These are phyloP conservation scores for Aphrocallistes beatrix DNA, from an alignment of 37 sponge, comb jelly and placozoan genomes.

Conservation along the genomic window DNA sequence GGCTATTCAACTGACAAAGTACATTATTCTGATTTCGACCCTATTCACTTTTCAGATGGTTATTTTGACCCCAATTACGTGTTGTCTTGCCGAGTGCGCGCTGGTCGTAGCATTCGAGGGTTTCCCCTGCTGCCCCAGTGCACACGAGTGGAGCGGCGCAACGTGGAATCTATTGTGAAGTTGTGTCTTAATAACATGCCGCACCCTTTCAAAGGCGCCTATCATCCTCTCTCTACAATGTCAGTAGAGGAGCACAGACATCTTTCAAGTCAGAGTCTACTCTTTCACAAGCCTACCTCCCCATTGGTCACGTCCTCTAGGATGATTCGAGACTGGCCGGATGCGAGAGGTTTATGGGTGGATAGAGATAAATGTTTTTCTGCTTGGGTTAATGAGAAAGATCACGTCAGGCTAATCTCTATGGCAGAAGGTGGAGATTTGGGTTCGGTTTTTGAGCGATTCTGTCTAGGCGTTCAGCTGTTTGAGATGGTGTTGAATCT, in stretches of 20 bases:
- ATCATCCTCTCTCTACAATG: conserved; percentile 57
- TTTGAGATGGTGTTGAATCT: conserved; percentile 41
- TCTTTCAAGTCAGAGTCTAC: conserved; percentile 51
- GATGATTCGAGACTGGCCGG: conserved; percentile 57
- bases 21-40: conserved; percentile 53
- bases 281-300: conserved; percentile 41
- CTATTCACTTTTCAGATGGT: conserved; percentile 28
- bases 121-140: conserved; percentile 41
- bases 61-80: conserved; percentile 41
- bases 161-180: conserved; percentile 38
- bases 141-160: conserved; percentile 43
- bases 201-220: conserved; percentile 38
- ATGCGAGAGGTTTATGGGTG: conserved; percentile 59
- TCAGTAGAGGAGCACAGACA: conserved; percentile 40
- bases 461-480: conserved; percentile 39
- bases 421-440: conserved; percentile 73
- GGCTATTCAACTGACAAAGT: conserved; percentile 28
- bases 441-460: conserved; percentile 44
- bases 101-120: conserved; percentile 48
- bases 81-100: conserved; percentile 44
- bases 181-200: conserved; percentile 32
- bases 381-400: conserved; percentile 82
- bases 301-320: conserved; percentile 36
- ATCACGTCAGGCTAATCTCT: conserved; percentile 70
- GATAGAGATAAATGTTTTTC: conserved; percentile 53